Base-by-base conservation (phyloP, 1,140 invertebrate genomes). In the Bombus waltoni region DNA sequence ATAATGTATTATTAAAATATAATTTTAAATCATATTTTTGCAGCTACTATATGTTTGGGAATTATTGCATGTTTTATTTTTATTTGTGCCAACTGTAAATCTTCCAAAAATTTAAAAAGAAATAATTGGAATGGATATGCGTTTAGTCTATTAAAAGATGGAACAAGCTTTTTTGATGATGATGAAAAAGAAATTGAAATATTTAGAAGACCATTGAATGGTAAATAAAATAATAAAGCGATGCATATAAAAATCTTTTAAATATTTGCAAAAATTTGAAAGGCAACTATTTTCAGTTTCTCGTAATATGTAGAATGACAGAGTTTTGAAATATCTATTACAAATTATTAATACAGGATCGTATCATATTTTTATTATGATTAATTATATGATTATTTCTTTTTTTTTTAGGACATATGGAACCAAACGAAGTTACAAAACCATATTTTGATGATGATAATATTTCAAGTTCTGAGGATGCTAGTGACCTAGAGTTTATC, bases 161-260 rank as follows among this genome's bases (percentile, higher is more conserved):
- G 95, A 6, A 92, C 73, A 8, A 94, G 93, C 73, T 96, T 95
- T 59, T 95, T 96, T 44, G 96, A 97, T 76, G 96, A 96, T 78
- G 96, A 96, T 87, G 96, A 96, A 87, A 96, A 96, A 78, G 96
- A 97, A 94, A 95, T 96, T 18, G 96, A 97, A 91, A 94, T 97
- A 82, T 97, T 97, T 87, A 95, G 95, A 78, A 95, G 96, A 66
- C 96, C 96, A n/a, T 90, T 95, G 28, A 95, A 94, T 88, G 95
- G 96, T 96, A 93, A 93, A 66, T 90, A 32, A 59, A 66, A 66
- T 53, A 84, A 76, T 9, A 65, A 25, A 80, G 9, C 15, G 35
- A 32, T 22, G 18, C 18, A 68, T 38, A 66, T 66, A 32, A 38
- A 3, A 83, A 66, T 57, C 5, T 53, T 65, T 42, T 74, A 59